Evolutionary conservation across 2,888 invertebrate species (phyloP).

Genomic region (Psylliodes chrysocephalus): DNA sequence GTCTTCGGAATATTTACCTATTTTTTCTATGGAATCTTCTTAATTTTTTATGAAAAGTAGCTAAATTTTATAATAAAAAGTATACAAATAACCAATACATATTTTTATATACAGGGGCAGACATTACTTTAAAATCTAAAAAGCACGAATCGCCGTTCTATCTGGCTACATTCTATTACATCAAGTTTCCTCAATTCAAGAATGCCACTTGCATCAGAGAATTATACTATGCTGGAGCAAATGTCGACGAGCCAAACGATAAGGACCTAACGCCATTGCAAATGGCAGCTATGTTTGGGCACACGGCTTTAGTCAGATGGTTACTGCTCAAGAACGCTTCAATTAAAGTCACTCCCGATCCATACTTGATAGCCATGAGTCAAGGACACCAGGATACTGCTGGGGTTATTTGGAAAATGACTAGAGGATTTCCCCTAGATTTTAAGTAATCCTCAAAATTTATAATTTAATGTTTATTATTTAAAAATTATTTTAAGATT

Average conservation of each 20-base stretch:
- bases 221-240: slow-evolving; percentile 56
- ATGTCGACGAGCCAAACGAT: slow-evolving; percentile 54
- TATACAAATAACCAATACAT: too few relatives aligned
- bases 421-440: slow-evolving; percentile 26
- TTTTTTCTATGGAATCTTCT: too few relatives aligned
- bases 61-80: too few relatives aligned
- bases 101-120: slow-evolving; percentile 47
- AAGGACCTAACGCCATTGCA: slow-evolving; percentile 56
- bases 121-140: slow-evolving; percentile 50
- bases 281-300: slow-evolving; percentile 57
- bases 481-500: background rate
- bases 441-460: slow-evolving; percentile 14
- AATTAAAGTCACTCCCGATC: slow-evolving; percentile 44
- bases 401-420: slow-evolving; percentile 34
- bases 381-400: slow-evolving; percentile 48
- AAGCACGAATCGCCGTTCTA: slow-evolving; percentile 56
- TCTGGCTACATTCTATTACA: slow-evolving; percentile 53
- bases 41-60: too few relatives aligned
- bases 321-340: slow-evolving; percentile 53
- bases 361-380: slow-evolving; percentile 50
- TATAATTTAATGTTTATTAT: too few relatives aligned
- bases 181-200: slow-evolving; percentile 48
- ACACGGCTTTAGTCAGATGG: slow-evolving; percentile 55
- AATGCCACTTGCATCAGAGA: slow-evolving; percentile 57
- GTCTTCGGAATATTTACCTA: too few relatives aligned